A percentile compares a stretch with the other conserved stretches of the same genome.
These are phyloP conservation scores for Ormyrus rosae DNA, from an alignment of 2,888 invertebrate species.

Conservation along the genomic window DNA sequence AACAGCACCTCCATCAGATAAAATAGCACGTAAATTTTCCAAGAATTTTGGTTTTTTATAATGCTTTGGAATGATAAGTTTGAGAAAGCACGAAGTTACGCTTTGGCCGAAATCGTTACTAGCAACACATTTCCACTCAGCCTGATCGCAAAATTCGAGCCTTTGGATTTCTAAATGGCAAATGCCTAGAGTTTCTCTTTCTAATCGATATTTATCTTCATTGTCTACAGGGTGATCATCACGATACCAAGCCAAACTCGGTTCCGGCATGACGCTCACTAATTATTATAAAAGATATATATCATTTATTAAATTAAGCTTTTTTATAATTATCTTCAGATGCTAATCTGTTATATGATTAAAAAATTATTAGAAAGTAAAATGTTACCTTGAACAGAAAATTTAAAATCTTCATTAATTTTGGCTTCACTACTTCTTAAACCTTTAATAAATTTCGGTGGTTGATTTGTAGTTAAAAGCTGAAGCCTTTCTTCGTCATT, in stretches of 20 bases:
- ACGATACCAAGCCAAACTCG: slow-evolving; percentile 90
- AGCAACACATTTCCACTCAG: slow-evolving; percentile 94
- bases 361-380: too few relatives aligned
- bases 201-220: slow-evolving; percentile 83
- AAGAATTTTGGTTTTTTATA: slow-evolving; percentile 92
- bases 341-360: too few relatives aligned
- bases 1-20: slow-evolving; percentile 92
- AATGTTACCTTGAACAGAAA: slow-evolving; percentile 85
- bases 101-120: slow-evolving; percentile 93
- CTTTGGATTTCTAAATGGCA: slow-evolving; percentile 85
- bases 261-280: slow-evolving; percentile 89
- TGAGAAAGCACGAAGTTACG: slow-evolving; percentile 90
- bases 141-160: slow-evolving; percentile 90
- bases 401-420: slow-evolving; percentile 88
- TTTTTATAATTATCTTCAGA: too few relatives aligned
- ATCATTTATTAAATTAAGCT: too few relatives aligned
- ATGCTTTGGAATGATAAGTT: slow-evolving; percentile 90
- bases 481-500: slow-evolving; percentile 91
- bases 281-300: slow-evolving; percentile 46
- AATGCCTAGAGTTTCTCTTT: slow-evolving; percentile 83
- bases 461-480: slow-evolving; percentile 85
- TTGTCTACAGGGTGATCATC: slow-evolving; percentile 87
- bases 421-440: slow-evolving; percentile 89
- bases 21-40: slow-evolving; percentile 88
- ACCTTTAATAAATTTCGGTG: slow-evolving; percentile 89